These are phyloP conservation scores for Campylorhamphus procurvoides DNA, from an alignment of 2,113 vertebrate species.

Conservation along the genomic window DNA sequence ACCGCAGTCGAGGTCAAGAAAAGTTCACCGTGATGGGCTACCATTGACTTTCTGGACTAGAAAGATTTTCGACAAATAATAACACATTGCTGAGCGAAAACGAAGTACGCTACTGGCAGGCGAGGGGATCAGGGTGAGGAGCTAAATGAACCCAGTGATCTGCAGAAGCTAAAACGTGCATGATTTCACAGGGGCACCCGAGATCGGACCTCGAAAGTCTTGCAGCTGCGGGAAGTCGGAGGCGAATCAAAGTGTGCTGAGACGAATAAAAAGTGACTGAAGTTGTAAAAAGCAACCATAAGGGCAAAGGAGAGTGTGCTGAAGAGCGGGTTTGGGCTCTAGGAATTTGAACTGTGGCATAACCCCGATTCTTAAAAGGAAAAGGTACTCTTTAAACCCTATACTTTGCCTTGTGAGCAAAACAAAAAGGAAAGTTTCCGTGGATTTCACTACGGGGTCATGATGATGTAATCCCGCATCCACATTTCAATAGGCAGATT, in stretches of 20 bases:
- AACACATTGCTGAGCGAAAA: slow-evolving; percentile 4
- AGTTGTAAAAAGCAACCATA: neutral
- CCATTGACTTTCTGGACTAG: slow-evolving; percentile 44
- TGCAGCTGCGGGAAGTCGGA: neutral
- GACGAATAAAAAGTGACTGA: slow-evolving; percentile 16
- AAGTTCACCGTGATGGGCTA: slow-evolving; percentile 80
- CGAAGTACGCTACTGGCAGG: neutral
- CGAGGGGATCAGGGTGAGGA: neutral
- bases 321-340: neutral
- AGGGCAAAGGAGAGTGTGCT: neutral
- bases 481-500: neutral
- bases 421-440: neutral
- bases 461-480: neutral
- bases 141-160: neutral
- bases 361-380: neutral
- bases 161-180: neutral
- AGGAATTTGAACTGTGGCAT: neutral
- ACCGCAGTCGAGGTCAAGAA: slow-evolving; percentile 81
- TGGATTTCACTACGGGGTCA: neutral
- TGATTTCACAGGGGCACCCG: slow-evolving; percentile 10
- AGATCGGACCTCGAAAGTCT: neutral
- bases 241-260: neutral
- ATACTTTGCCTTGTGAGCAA: neutral
- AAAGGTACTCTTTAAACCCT: neutral
- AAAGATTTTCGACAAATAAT: slow-evolving; percentile 54